Conservation (phyloP, 1,140 invertebrate genomes). For the Trichonephila inaurata region DNA sequence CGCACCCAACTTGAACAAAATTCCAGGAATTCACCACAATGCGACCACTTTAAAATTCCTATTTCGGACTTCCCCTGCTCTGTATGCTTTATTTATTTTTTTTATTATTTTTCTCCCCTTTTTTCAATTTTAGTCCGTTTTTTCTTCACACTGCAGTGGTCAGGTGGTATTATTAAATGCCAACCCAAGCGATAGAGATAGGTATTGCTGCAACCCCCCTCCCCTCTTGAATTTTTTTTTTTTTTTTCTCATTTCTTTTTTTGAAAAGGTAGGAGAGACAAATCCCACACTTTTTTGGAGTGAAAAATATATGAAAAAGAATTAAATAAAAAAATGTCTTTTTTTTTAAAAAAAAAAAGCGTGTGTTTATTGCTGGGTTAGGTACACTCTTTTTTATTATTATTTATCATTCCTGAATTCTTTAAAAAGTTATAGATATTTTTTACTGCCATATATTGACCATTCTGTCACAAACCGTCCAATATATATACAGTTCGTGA, state of each 20-base stretch:
- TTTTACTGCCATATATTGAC: constrained; percentile 61
- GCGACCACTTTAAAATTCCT: constrained; percentile 73
- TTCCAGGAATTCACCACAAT: constrained; percentile 71
- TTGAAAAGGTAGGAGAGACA: constrained; percentile 30
- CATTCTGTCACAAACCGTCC: constrained; percentile 66
- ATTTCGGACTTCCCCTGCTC: constrained; percentile 63
- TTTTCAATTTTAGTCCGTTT: constrained; percentile 57
- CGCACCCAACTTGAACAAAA: constrained; percentile 44
- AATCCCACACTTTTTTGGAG: constrained; percentile 64
- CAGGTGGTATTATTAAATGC: constrained; percentile 76
- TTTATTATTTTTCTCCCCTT: constrained; percentile 45
- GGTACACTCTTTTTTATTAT: neutral
- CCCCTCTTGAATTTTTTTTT: neutral
- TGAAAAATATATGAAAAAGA: constrained; percentile 60
- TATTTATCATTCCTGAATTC: neutral
- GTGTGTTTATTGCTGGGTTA: constrained; percentile 39
- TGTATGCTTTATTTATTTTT: constrained; percentile 54
- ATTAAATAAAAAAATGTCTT: neutral
- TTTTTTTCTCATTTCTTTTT: neutral
- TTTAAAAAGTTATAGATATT: constrained; percentile 22
- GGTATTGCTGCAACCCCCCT: constrained; percentile 26
- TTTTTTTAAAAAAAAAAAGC: constrained; percentile 22
- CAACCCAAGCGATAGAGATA: constrained; percentile 67
- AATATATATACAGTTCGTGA: constrained; percentile 75
- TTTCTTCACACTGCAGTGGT: constrained; percentile 57